Evolutionary conservation across 2,113 vertebrate species (phyloP).

Genomic region (Microcebus tavaratra): DNA sequence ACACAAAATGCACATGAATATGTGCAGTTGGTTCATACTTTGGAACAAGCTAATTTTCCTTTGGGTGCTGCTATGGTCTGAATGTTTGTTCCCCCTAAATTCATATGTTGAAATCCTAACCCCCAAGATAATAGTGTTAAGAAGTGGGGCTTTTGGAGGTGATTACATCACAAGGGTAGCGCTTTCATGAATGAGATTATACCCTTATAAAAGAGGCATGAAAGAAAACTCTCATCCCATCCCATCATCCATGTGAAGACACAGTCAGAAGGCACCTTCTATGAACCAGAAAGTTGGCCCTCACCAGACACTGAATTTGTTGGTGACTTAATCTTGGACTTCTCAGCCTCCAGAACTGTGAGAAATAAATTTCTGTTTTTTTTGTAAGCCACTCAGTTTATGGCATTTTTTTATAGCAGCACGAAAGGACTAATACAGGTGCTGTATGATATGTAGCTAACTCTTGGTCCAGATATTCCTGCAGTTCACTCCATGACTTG

Average conservation of each 20-base stretch:
- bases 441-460: neutral
- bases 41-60: neutral
- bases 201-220: neutral
- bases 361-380: neutral
- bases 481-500: neutral
- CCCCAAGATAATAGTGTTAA: neutral
- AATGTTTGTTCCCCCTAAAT: neutral
- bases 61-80: neutral
- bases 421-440: neutral
- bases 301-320: neutral
- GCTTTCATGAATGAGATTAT: neutral
- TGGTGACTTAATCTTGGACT: neutral
- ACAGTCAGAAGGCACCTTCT: neutral
- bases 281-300: neutral
- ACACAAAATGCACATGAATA: neutral
- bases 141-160: neutral
- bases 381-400: neutral
- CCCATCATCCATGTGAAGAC: no score
- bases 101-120: neutral
- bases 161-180: neutral
- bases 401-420: neutral
- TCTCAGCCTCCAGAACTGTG: neutral
- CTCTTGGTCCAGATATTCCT: neutral
- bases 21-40: neutral
- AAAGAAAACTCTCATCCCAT: neutral